phyloP scores from a whole-genome alignment of 2,797 vertebrate genomes.

The Esox masquinongy region DNA sequence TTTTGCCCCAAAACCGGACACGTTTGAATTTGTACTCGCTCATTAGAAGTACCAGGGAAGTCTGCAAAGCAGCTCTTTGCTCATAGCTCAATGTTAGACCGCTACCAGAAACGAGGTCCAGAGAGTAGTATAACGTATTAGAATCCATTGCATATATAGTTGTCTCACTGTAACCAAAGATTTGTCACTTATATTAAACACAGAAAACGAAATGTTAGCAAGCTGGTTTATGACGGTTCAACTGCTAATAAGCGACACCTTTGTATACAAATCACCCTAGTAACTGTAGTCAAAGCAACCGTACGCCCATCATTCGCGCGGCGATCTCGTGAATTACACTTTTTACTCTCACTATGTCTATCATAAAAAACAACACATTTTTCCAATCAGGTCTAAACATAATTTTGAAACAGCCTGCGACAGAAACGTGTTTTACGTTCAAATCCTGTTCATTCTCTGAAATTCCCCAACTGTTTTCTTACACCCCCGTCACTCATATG shows the following conservation, averaged over 20 bases:
- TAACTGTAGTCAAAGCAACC: constrained; percentile 37
- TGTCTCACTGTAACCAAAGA: background rate
- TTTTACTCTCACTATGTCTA: too few relatives aligned
- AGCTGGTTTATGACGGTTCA: background rate
- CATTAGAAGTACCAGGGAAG: constrained; percentile 79
- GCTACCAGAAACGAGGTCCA: constrained; percentile 78
- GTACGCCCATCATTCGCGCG: too few relatives aligned
- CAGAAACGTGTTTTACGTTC: too few relatives aligned
- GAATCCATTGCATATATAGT: constrained; percentile 77
- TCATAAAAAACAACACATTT: too few relatives aligned
- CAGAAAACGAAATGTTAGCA: background rate
- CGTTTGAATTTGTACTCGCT: constrained; percentile 81
- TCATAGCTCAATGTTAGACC: constrained; percentile 81
- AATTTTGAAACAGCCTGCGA: too few relatives aligned
- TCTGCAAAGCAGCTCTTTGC: constrained; percentile 78
- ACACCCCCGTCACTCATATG: too few relatives aligned
- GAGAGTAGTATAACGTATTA: constrained; percentile 63
- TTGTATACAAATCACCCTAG: constrained; percentile 37
- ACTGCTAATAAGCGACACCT: constrained; percentile 24
- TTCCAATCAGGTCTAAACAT: too few relatives aligned
- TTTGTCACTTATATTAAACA: background rate
- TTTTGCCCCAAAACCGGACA: constrained; percentile 89
- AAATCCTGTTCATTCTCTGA: too few relatives aligned
- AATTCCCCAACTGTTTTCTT: too few relatives aligned
- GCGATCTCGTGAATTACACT: too few relatives aligned